Conservation (phyloP, 1,140 invertebrate genomes). For the Nasonia vitripennis region DNA sequence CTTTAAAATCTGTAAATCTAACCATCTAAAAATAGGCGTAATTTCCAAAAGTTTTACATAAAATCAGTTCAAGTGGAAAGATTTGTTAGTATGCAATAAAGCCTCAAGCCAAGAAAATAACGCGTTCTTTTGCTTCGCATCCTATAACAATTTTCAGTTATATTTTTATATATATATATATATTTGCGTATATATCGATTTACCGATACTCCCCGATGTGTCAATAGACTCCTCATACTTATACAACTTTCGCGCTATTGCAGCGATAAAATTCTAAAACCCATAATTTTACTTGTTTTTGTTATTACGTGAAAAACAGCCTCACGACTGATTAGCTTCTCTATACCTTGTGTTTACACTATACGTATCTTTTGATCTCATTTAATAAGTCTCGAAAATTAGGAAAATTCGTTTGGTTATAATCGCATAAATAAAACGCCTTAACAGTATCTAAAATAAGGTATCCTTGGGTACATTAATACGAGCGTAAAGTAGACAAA, state of each 20-base stretch:
- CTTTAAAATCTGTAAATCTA: slow-evolving; percentile 48
- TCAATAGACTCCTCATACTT: slow-evolving; percentile 23
- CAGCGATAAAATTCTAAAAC: slow-evolving; percentile 40
- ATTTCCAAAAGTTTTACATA: slow-evolving; percentile 20
- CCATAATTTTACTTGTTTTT: slow-evolving; percentile 40
- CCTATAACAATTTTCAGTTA: slow-evolving; percentile 29
- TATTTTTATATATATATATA: not conserved
- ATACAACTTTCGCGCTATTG: slow-evolving; percentile 35
- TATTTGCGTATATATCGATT: not conserved
- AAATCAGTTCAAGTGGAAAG: slow-evolving; percentile 37
- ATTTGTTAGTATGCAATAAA: slow-evolving; percentile 22
- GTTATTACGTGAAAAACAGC: slow-evolving; percentile 36
- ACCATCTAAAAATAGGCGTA: slow-evolving; percentile 42
- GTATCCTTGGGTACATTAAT: not conserved
- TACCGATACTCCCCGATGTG: slow-evolving; percentile 24
- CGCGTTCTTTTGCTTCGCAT: not conserved
- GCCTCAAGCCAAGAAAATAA: slow-evolving; percentile 38
- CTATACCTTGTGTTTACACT: slow-evolving; percentile 68
- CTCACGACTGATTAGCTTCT: slow-evolving; percentile 58
- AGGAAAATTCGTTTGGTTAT: not conserved
- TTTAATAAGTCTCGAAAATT: slow-evolving; percentile 17
- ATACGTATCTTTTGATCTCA: slow-evolving; percentile 27
- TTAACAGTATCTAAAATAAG: slow-evolving; percentile 24
- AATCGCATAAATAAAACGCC: not conserved
- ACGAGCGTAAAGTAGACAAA: not conserved